A percentile compares a stretch with the other conserved stretches of the same genome.
Evolutionary conservation across 1,140 invertebrate genomes (phyloP).

Genomic region (Maconellicoccus hirsutus): DNA sequence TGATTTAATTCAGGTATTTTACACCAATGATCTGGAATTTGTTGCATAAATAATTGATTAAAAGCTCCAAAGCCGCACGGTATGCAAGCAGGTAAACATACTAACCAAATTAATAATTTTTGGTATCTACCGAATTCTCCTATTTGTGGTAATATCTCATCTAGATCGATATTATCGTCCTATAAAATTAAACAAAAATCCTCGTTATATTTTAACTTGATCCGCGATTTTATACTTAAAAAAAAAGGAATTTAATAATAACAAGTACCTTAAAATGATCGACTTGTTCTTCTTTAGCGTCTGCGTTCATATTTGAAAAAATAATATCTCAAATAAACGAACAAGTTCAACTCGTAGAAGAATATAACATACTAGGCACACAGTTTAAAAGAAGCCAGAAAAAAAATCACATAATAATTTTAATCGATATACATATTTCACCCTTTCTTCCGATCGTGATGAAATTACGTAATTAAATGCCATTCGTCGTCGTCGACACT

Average conservation of each 20-base stretch:
- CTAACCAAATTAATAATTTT: slow-evolving; percentile 69
- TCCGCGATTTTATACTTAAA: too few relatives aligned
- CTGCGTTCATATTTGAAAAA: background rate
- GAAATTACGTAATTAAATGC: too few relatives aligned
- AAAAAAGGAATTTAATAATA: background rate
- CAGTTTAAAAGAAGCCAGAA: background rate
- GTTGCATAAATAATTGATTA: slow-evolving; percentile 78
- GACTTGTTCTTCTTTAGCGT: background rate
- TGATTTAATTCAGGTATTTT: slow-evolving; percentile 48
- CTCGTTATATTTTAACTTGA: too few relatives aligned
- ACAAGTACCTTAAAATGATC: background rate
- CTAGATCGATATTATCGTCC: slow-evolving; percentile 55
- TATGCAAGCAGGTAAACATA: slow-evolving; percentile 74
- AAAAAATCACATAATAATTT: background rate
- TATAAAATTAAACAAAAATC: background rate
- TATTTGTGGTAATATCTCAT: slow-evolving; percentile 69
- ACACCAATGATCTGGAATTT: slow-evolving; percentile 70
- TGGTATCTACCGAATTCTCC: slow-evolving; percentile 81
- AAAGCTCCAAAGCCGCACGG: slow-evolving; percentile 83
- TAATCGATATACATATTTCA: background rate
- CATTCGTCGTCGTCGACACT: too few relatives aligned
- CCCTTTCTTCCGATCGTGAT: too few relatives aligned
- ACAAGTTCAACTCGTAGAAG: background rate
- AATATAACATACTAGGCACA: background rate
- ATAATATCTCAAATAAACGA: too few relatives aligned